A percentile compares a stretch with the other conserved stretches of the same genome.
Conservation (phyloP, 2,797 vertebrate species). For the Falco novaeseelandiae region DNA sequence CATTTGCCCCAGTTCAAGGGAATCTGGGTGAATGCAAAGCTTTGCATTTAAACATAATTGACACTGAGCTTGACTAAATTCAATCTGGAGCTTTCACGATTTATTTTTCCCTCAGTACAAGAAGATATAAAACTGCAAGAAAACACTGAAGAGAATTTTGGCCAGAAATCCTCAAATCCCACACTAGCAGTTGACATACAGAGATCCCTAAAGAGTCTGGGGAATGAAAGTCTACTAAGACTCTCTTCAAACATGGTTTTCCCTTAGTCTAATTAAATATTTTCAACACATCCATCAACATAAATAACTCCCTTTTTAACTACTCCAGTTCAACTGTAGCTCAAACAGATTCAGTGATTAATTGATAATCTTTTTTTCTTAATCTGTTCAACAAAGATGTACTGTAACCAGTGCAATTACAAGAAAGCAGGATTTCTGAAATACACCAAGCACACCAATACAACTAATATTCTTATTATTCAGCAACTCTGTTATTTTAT, state of each 20-base stretch:
- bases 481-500: not conserved
- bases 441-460: not conserved
- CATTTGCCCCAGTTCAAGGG: not conserved
- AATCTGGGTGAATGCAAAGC: not conserved
- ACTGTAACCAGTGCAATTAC: not conserved
- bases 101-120: not conserved
- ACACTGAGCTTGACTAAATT: not conserved
- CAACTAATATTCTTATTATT: not conserved
- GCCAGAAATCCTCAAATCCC: not conserved
- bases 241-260: not conserved
- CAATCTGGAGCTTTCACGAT: not conserved
- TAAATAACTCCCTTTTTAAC: not conserved
- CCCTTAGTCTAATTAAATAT: not conserved
- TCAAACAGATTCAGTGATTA: not conserved
- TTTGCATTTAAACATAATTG: not conserved
- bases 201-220: not conserved
- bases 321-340: not conserved
- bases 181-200: not conserved
- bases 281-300: not conserved
- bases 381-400: not conserved
- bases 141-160: not conserved
- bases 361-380: not conserved
- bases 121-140: not conserved
- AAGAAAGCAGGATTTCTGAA: not conserved
- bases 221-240: not conserved